Base-by-base conservation (phyloP, 2,113 vertebrate genomes). In the Perca schrenkii region DNA sequence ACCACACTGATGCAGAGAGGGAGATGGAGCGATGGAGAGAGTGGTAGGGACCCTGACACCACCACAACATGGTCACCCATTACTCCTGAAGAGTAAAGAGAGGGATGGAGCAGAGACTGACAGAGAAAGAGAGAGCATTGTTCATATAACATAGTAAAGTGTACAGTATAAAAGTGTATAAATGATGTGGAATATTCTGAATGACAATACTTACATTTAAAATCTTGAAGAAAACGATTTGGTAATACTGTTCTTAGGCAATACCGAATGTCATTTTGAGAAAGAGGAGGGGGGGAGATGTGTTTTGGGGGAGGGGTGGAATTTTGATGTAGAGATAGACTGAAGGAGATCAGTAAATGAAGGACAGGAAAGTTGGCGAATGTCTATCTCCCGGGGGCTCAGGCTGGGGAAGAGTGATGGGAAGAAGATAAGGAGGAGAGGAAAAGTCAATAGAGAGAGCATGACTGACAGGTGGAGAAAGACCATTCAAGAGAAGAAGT, bases 371-470 rank as follows among this genome's bases (percentile, higher is more conserved):
- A 76, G 79, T 19, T 56, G 70, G 69, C 17, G 67, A 79, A 83
- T 58, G 80, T 73, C 72, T 83, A 22, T 88, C 81, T 89, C 72
- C 46, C 1, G 13, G 62, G 62, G 88, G 71, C 77, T 69, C 40
- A 57, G 57, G 57, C 79, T 34, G 50, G 54, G 73, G 72, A 40
- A 81, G 65, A 77, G 53, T 61, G 82, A 90, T 88, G 79, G 82
- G 77, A 65, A 68, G 71, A 84, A 76, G 80, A 87, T 89, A 84
- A 73, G 74, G 50, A 53, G 25, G 63, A 78, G 66, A 69, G 65
- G 62, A 80, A 83, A 89, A 85, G 85, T 90, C 88, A 92, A 88
- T 82, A 80, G 21, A 73, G n/a, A 72, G 36, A 70, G 71, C 61
- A 53, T 62, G 74, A 85, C 52, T 63, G 67, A 82, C 34, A 81